Evolutionary conservation across 2,888 invertebrate genomes (phyloP), one percentile per base, ranked within the genome.

Genomic region (Drosophila differens): DNA sequence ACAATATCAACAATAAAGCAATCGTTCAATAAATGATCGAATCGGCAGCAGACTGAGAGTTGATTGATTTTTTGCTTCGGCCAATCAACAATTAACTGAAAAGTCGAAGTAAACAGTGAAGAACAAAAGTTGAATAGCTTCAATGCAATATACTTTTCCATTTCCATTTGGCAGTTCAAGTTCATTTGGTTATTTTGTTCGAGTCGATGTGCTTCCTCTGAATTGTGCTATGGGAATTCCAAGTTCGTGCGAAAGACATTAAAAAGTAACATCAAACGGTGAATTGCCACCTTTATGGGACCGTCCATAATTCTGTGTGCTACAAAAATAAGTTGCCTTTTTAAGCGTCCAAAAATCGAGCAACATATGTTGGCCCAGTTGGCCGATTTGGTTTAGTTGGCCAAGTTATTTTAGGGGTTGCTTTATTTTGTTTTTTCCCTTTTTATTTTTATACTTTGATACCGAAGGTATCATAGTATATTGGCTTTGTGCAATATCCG

Each of bases 241-340:
- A 28, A 51, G 44, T 58, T 39, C 33, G 44, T 30, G 58, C 61
- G 49, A 58, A 49, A 41, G 55, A 32, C 70, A 77, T 80, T 77
- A 81, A 81, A 77, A 70, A 57, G 67, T 54, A 80, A 80, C 78
- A 80, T 80, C 80, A 80, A 80, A 80, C 62, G 74, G 44, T 69
- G 74, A 80, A 80, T 77, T 74, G 70, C 64, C 74, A 81, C 74
- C 70, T 71, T 81, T 74, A 70, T 81, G 69, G 72, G 41, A 47
- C 60, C 59, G 77, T 79, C 74, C 79, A 77, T 74, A 79, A 79
- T 74, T 77, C 47, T 79, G 69, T 70, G 70, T 74, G 70, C 77
- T 47, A 78, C 61, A 65, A 53, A 74, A 70, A 67, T 61, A 67
- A 66, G 63, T 70, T 74, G 59, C 37, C 54, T 51, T 66, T 70